Evolutionary conservation across 2,888 invertebrate genomes (phyloP).

Genomic region (Erebia epiphron): DNA sequence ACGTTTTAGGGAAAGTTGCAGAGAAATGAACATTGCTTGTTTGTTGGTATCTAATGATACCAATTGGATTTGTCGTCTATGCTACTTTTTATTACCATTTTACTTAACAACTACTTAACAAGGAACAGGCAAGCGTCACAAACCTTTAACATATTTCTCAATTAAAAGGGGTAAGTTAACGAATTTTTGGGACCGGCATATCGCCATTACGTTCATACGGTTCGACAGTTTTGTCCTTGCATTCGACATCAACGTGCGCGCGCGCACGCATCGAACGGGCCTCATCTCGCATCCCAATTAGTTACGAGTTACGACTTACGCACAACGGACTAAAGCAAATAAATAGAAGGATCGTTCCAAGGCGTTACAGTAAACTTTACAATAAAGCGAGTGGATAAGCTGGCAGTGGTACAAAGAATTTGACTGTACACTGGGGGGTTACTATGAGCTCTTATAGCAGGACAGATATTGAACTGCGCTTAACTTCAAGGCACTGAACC

Average conservation of each 20-base stretch:
- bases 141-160: background rate
- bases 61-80: too few species aligned
- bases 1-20: too few species aligned
- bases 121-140: background rate
- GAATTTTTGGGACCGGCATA: background rate
- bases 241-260: conserved; percentile 72
- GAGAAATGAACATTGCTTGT: too few species aligned
- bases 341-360: background rate
- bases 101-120: background rate
- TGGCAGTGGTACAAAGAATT: background rate
- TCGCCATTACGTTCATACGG: background rate
- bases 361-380: background rate
- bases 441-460: too few species aligned
- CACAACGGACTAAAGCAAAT: conserved; percentile 20
- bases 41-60: too few species aligned
- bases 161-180: background rate
- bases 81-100: background rate
- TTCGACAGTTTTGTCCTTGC: conserved; percentile 51
- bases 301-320: conserved; percentile 29
- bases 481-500: too few species aligned
- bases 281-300: conserved; percentile 73
- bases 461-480: too few species aligned
- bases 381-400: background rate
- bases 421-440: too few species aligned
- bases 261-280: conserved; percentile 55